Conservation (phyloP, 2,113 vertebrate genomes). For the Cochlearius cochlearius region DNA sequence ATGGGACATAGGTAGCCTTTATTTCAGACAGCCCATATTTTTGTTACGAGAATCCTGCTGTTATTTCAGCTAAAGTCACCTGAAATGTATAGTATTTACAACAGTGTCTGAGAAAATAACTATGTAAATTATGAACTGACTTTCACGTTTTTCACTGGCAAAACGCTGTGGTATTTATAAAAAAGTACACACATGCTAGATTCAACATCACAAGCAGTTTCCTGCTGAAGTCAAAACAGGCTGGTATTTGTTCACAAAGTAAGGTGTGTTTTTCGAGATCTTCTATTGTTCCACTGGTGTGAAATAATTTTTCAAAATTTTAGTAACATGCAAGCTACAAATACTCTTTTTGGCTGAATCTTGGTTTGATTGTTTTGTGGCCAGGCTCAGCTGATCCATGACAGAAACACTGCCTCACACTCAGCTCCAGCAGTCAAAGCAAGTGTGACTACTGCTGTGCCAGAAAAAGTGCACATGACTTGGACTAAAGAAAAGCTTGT, state of each 20-base stretch:
- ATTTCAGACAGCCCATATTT: not conserved
- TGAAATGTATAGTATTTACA: not conserved
- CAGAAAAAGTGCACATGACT: constrained; percentile 92
- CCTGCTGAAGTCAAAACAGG: not conserved
- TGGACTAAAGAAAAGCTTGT: constrained; percentile 95
- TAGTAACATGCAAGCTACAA: not conserved
- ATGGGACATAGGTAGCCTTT: not conserved
- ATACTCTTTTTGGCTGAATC: not conserved
- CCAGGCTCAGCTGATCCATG: constrained; percentile 94
- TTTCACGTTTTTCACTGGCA: not conserved
- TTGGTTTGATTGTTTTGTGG: not conserved
- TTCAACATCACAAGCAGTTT: not conserved
- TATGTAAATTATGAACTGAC: not conserved
- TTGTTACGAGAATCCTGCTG: not conserved
- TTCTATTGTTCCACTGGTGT: not conserved
- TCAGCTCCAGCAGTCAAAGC: constrained; percentile 36
- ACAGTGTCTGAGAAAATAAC: not conserved
- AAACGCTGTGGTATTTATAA: not conserved
- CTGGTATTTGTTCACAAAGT: not conserved
- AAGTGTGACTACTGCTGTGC: constrained; percentile 45
- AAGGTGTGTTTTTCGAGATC: not conserved
- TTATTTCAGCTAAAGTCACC: not conserved
- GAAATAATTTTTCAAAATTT: not conserved
- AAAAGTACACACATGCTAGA: not conserved
- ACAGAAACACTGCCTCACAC: constrained; percentile 89